Evolutionary conservation across 2,888 invertebrate species (phyloP), one percentile per base, ranked within the genome.

Genomic region (Meliscaeva auricollis): DNA sequence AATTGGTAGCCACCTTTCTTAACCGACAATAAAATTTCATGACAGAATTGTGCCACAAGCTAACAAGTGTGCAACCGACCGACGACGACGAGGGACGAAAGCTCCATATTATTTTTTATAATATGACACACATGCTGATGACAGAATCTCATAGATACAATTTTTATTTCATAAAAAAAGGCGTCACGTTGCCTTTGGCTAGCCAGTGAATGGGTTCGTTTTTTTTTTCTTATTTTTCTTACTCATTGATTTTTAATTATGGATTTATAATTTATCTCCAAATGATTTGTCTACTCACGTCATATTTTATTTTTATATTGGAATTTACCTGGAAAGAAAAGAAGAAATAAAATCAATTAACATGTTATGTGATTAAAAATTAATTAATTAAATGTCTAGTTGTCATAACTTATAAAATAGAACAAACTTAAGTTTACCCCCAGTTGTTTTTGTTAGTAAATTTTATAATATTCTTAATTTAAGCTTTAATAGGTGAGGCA

Each of bases 251-350:
- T 26, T 22, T 22, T 22, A 41, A 22, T 60, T 26, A 7, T 35
- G n/a, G n/a, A 60, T 41, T 60, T 41, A 22, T 60, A 15, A 22
- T 11, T 56, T 35, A 15, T 26, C n/a, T 41, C 1, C 4, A 38
- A 60, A 22, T 60, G n/a, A 60, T 38, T 60, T 60, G 7, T 41
- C 22, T 60, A 60, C 60, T 60, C 22, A 60, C 60, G 41, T 56
- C 32, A 35, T 56, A 17, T 35, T 35, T 5, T 32, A 20, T 56
- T 56, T 56, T 35, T 13, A 17, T 9, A 17, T 6, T 17, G 32
- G 35, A 56, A 35, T 56, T 56, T 56, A 56, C 56, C 56, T 56
- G 56, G 11, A 56, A 56, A 20, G 11, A 56, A 35, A 56, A 35
- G 32, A 15, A 32, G 3, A 22, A 54, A 15, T 0, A 35, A 17